These are phyloP conservation scores for Etia nguti DNA, from an alignment of 2,113 vertebrate species.

Conservation along the genomic window DNA sequence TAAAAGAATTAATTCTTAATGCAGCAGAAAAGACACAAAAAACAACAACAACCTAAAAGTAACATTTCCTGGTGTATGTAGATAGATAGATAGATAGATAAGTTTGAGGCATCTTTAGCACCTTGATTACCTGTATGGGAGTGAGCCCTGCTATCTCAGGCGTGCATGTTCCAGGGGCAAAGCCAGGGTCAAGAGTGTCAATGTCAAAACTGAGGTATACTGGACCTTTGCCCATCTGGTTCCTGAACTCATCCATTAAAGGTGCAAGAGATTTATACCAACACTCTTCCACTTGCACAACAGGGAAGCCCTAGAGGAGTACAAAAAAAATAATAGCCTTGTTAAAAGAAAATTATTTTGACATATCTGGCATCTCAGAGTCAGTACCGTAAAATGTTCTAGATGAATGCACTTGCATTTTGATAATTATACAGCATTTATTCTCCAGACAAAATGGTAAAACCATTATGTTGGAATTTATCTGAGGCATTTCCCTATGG, in stretches of 20 bases:
- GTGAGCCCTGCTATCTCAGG: slow-evolving; percentile 92
- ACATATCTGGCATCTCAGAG: neutral
- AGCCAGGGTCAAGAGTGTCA: slow-evolving; percentile 86
- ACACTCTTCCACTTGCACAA: slow-evolving; percentile 84
- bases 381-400: neutral
- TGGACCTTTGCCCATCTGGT: slow-evolving; percentile 80
- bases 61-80: too few species aligned
- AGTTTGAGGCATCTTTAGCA: neutral
- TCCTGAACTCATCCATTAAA: slow-evolving; percentile 85
- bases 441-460: neutral
- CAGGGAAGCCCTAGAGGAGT: slow-evolving; percentile 81
- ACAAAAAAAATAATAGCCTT: neutral
- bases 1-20: too few species aligned
- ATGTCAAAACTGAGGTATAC: slow-evolving; percentile 93
- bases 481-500: neutral
- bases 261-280: slow-evolving; percentile 88
- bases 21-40: too few species aligned
- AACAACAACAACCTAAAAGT: too few species aligned
- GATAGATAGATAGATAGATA: too few species aligned
- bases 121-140: slow-evolving; percentile 79
- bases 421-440: neutral
- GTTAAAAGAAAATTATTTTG: neutral
- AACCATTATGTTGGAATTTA: neutral
- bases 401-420: neutral
- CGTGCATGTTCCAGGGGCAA: slow-evolving; percentile 88